Evolutionary conservation across 2,113 vertebrate genomes (phyloP), one percentile per base, ranked within the genome.

Genomic region (Canis aureus): DNA sequence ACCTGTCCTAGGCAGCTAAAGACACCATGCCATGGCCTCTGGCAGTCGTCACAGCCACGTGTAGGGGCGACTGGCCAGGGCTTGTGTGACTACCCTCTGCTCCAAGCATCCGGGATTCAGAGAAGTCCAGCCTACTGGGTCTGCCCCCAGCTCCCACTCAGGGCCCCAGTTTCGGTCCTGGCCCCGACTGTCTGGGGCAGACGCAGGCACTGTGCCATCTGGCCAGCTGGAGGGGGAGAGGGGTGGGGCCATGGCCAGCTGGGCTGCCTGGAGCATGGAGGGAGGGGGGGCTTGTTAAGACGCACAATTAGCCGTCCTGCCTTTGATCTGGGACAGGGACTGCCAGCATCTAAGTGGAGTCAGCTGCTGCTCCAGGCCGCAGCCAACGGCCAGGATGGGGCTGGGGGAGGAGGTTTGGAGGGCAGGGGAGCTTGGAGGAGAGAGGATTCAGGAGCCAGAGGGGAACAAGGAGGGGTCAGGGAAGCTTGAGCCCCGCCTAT

Each of bases 321-420:
- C 97, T 98, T 98, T 98, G 98, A 98, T 98, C 98, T 98, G 96
- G 88, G 97, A 98, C 98, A 98, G 97, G 96, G 98, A 96, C 97
- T 98, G 97, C 98, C 98, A 98, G 97, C 94, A 97, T 98, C 95
- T 98, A 98, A 98, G 97, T 98, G 97, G 97, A 97, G 97, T 98
- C 98, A 98, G 98, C 98, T 98, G 97, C 97, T 96, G 94, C 97
- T 96, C 91, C 88, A 95, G 97, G 98, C 97, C 32, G 3, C 60
- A 97, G 96, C 95, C 97, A 97, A 97, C 7, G 20, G 95, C 97
- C 84, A 84, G 96, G 76, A 96, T 95, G 88, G 94, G 92, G 84
- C 76, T 89, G 60, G 64, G 69, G 90, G 90, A 85, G 89, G 84
- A 97, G 92, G 51, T 55, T 92, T 57, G 74, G 95, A 97, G 91